Percentiles rank a stretch among this genome's conserved stretches.
phyloP scores from a whole-genome alignment of 2,888 invertebrate genomes.

The Ectemnius cavifrons region DNA sequence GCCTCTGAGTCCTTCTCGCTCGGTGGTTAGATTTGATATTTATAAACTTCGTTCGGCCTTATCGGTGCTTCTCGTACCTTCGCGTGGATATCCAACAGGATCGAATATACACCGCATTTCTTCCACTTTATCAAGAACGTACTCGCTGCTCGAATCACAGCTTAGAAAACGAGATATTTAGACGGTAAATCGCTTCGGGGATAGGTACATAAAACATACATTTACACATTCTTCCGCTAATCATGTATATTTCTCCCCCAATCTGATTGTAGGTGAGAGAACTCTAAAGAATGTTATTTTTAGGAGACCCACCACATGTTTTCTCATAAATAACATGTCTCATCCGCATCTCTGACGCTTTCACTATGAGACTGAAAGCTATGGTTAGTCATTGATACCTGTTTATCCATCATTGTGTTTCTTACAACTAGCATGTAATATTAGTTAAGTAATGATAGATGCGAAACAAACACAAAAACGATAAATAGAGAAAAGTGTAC shows the following conservation, averaged over 20 bases:
- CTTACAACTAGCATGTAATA: neutral
- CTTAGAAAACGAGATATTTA: neutral
- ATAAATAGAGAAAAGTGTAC: too few relatives aligned
- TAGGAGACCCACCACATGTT: conserved; percentile 44
- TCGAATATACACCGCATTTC: too few relatives aligned
- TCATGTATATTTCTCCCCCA: conserved; percentile 5
- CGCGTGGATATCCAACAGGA: too few relatives aligned
- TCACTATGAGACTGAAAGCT: conserved; percentile 51
- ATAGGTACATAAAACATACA: neutral
- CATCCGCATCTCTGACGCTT: conserved; percentile 41
- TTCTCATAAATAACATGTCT: conserved; percentile 53
- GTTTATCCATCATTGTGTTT: conserved; percentile 8
- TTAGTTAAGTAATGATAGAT: too few relatives aligned
- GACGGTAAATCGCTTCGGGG: neutral
- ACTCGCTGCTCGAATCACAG: neutral
- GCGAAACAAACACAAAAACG: too few relatives aligned
- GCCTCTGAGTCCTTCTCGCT: too few relatives aligned
- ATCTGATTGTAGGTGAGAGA: conserved; percentile 17
- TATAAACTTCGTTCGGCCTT: too few relatives aligned
- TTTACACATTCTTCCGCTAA: conserved; percentile 8
- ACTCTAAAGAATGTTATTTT: conserved; percentile 55
- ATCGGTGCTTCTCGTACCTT: too few relatives aligned
- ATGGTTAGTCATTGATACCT: conserved; percentile 57
- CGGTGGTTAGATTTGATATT: too few relatives aligned
- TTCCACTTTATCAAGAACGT: too few relatives aligned